Percentiles rank a stretch among this genome's conserved stretches.
These are phyloP conservation scores for Hydrochoerus hydrochaeris DNA, from an alignment of 2,113 vertebrate species.

Conservation along the genomic window DNA sequence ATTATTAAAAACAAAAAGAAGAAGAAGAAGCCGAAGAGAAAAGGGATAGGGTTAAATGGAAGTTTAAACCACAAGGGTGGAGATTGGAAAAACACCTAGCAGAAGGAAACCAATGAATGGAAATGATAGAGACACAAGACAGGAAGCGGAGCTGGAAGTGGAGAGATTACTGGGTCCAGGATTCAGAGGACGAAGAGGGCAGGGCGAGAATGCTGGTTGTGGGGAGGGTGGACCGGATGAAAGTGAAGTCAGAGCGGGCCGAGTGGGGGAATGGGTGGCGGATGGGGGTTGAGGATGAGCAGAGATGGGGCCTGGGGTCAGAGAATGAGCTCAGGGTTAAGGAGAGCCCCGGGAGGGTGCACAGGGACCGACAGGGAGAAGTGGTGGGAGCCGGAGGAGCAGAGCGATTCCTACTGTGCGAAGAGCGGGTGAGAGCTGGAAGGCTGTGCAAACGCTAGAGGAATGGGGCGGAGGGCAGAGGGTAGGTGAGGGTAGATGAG, in stretches of 20 bases:
- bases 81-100: not conserved
- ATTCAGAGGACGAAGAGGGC: not conserved
- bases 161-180: not conserved
- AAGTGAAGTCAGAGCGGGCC: too few species aligned
- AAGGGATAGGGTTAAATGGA: not conserved
- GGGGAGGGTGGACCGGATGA: not conserved
- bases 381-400: fast-evolving
- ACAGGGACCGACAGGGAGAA: too few species aligned
- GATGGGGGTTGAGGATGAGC: fast-evolving
- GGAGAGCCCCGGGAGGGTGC: too few species aligned
- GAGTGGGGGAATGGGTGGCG: not conserved
- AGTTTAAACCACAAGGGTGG: not conserved
- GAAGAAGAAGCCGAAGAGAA: not conserved
- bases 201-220: not conserved
- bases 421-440: fast-evolving
- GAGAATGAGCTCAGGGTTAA: not conserved
- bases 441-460: not conserved
- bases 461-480: not conserved
- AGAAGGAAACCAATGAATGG: not conserved
- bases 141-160: not conserved
- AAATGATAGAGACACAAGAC: not conserved
- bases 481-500: too few species aligned
- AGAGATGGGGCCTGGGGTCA: not conserved
- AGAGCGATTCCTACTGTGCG: not conserved
- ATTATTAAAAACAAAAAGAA: not conserved